phyloP scores from a whole-genome alignment of 1,140 invertebrate genomes.

The Yoshiicerus persimilis region DNA sequence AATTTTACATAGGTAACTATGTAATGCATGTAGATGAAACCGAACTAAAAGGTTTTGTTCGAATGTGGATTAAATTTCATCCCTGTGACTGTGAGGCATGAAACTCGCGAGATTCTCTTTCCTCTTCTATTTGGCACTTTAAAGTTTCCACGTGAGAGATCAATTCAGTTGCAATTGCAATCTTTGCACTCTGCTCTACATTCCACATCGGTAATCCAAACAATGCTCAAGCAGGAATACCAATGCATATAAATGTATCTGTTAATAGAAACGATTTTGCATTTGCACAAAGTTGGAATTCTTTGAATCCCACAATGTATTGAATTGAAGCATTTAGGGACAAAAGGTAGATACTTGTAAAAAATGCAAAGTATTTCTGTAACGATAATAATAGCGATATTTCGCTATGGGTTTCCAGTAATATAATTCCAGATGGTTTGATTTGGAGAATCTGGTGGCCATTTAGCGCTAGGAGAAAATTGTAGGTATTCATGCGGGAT shows the following conservation, averaged over 20 bases:
- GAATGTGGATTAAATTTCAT: neutral
- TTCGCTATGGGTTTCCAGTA: too few relatives aligned
- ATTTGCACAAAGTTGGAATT: neutral
- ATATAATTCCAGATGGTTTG: too few relatives aligned
- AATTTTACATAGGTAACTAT: neutral
- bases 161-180: neutral
- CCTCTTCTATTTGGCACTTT: neutral
- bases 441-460: too few relatives aligned
- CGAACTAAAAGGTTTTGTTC: neutral
- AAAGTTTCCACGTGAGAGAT: neutral
- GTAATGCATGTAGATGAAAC: neutral
- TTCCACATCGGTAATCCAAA: too few relatives aligned
- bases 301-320: neutral
- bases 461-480: neutral
- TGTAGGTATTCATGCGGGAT: neutral
- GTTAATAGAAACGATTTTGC: neutral
- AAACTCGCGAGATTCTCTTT: conserved; percentile 5
- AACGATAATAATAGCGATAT: neutral
- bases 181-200: neutral
- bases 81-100: conserved; percentile 7
- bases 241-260: neutral
- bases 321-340: neutral
- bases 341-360: too few relatives aligned
- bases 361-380: too few relatives aligned
- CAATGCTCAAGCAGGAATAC: neutral